Conservation (phyloP, 2,888 invertebrate species). For the Spodoptera littoralis region DNA sequence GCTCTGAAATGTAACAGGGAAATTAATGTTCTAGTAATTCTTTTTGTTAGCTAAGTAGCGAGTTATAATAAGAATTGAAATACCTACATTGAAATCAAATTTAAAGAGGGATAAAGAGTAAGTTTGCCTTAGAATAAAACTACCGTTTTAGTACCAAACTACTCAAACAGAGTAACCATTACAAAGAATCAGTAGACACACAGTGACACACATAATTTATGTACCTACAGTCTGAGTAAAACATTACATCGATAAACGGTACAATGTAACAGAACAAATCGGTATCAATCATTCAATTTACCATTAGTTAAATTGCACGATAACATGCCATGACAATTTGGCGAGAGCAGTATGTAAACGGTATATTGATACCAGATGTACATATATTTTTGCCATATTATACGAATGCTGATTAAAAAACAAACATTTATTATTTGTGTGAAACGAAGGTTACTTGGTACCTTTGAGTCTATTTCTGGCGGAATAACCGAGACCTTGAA, state of each 20-base stretch:
- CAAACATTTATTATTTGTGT: conserved; percentile 33
- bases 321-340: conserved; percentile 26
- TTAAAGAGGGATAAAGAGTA: no score
- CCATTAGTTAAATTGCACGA: conserved; percentile 10
- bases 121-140: no score
- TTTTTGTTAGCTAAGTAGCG: conserved; percentile 5
- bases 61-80: conserved; percentile 23
- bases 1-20: conserved; percentile 4
- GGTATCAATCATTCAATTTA: conserved; percentile 18
- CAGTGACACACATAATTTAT: no score
- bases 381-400: conserved; percentile 11
- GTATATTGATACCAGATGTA: conserved; percentile 34
- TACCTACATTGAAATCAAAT: conserved; percentile 20
- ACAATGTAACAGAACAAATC: conserved; percentile 9
- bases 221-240: no score
- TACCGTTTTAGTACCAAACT: no score
- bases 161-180: no score
- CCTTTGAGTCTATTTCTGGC: conserved; percentile 43
- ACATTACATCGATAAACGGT: conserved; percentile 1
- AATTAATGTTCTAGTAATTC: conserved; percentile 28
- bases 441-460: conserved; percentile 26
- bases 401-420: conserved; percentile 30
- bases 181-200: no score
- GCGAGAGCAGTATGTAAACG: conserved; percentile 11
- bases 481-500: conserved; percentile 31